Evolutionary conservation across 1,140 invertebrate species (phyloP).

Genomic region (Lordiphosa collinella): DNA sequence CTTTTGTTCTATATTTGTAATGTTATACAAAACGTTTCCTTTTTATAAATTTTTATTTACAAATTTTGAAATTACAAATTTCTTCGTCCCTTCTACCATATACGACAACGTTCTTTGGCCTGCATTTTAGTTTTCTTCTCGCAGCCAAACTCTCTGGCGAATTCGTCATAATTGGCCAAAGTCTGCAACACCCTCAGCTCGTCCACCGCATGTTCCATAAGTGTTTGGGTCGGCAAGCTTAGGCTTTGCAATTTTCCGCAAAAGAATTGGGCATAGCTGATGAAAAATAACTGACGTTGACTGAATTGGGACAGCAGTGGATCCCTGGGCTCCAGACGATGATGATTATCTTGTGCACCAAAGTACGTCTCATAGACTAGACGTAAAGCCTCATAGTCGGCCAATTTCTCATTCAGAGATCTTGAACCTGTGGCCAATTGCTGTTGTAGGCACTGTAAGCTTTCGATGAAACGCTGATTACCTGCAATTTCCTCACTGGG

Average conservation of each 20-base stretch:
- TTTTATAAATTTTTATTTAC: too few relatives aligned
- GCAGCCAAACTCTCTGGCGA: conserved; percentile 87
- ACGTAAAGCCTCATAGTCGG: conserved; percentile 67
- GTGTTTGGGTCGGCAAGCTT: conserved; percentile 86
- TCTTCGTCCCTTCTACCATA: too few relatives aligned
- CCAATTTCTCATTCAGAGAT: conserved; percentile 66
- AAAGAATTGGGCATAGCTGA: conserved; percentile 93
- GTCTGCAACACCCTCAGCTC: conserved; percentile 89
- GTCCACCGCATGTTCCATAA: conserved; percentile 89
- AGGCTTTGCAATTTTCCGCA: conserved; percentile 92
- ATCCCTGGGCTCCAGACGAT: conserved; percentile 31
- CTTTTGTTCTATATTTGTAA: too few relatives aligned
- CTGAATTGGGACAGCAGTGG: conserved; percentile 83
- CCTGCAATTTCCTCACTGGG: conserved; percentile 63
- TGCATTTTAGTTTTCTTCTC: conserved; percentile 89
- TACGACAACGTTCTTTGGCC: conserved; percentile 88
- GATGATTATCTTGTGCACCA: conserved; percentile 17
- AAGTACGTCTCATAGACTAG: conserved; percentile 64
- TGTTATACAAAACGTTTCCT: too few relatives aligned
- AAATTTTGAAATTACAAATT: too few relatives aligned
- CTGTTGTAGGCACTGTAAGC: conserved; percentile 65
- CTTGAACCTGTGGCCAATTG: conserved; percentile 62
- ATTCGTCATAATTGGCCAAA: conserved; percentile 90
- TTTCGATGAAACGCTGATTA: conserved; percentile 54
- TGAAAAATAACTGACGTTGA: conserved; percentile 88